Evolutionary conservation across 1,140 invertebrate species (phyloP).

Genomic region (Pseudobourletiella spinata): DNA sequence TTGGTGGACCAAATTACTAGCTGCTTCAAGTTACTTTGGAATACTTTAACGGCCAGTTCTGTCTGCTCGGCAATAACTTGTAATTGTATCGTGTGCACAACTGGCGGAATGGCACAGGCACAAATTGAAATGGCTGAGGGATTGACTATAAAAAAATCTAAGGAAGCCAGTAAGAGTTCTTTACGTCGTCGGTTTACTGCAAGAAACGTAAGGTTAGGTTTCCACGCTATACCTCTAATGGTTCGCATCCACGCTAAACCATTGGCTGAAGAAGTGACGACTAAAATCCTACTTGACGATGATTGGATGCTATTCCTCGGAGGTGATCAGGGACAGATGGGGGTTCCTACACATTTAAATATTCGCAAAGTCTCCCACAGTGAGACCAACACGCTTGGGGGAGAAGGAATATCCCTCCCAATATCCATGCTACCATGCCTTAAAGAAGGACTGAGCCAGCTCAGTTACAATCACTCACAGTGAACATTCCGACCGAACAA

Average conservation of each 20-base stretch:
- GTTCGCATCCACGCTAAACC: not conserved
- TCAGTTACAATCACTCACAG: too few relatives aligned
- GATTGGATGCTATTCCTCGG: not conserved
- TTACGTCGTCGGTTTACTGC: not conserved
- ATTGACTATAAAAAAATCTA: not conserved
- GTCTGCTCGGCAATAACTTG: not conserved
- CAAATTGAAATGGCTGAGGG: not conserved
- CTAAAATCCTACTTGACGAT: not conserved
- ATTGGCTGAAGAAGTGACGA: not conserved
- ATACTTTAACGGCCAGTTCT: too few relatives aligned
- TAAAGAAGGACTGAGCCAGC: not conserved
- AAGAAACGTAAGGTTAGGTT: not conserved
- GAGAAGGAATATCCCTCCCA: not conserved
- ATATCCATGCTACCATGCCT: not conserved
- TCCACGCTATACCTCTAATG: not conserved
- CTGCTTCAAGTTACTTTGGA: not conserved
- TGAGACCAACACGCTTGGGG: not conserved
- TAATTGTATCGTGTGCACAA: not conserved
- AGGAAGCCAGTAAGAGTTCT: not conserved
- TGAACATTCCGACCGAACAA: not conserved
- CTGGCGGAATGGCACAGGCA: not conserved
- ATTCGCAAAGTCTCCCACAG: not conserved
- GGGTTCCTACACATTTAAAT: not conserved
- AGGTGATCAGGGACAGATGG: not conserved
- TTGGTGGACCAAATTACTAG: not conserved